Conservation (phyloP, 2,888 invertebrate genomes). For the Sturmia bella region DNA sequence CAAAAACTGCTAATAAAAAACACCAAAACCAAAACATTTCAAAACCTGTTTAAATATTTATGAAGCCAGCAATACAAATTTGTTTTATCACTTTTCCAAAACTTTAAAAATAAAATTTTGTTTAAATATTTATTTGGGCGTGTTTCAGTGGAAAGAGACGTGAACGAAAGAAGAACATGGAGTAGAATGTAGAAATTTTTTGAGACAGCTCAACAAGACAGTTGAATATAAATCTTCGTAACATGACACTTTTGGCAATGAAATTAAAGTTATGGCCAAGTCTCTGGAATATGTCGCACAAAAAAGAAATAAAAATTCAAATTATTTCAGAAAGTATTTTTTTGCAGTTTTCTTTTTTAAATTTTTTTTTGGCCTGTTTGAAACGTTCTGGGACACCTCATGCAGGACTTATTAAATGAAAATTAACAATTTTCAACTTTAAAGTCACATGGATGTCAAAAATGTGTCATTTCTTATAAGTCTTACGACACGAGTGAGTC, state of each 20-base stretch:
- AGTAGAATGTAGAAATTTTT: conserved; percentile 53
- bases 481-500: conserved; percentile 40
- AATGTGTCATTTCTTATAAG: conserved; percentile 68
- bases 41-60: conserved; percentile 50
- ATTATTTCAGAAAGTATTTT: conserved; percentile 40
- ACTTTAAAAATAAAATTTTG: conserved; percentile 5
- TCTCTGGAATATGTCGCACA: conserved; percentile 78
- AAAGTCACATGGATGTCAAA: conserved; percentile 69
- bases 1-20: conserved; percentile 26
- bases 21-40: conserved; percentile 5
- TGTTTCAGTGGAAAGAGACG: conserved; percentile 41
- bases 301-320: conserved; percentile 54
- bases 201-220: conserved; percentile 69
- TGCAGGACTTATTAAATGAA: conserved; percentile 66
- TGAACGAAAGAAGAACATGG: conserved; percentile 53
- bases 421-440: conserved; percentile 67
- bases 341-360: conserved; percentile 11
- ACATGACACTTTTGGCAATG: conserved; percentile 82
- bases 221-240: conserved; percentile 80
- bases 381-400: conserved; percentile 40
- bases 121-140: conserved; percentile 66
- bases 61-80: conserved; percentile 44
- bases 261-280: conserved; percentile 81
- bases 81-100: conserved; percentile 51
- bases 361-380: no score